Evolutionary conservation across 2,888 invertebrate genomes (phyloP), one percentile per base, ranked within the genome.

Genomic region (Cheilosia variabilis): DNA sequence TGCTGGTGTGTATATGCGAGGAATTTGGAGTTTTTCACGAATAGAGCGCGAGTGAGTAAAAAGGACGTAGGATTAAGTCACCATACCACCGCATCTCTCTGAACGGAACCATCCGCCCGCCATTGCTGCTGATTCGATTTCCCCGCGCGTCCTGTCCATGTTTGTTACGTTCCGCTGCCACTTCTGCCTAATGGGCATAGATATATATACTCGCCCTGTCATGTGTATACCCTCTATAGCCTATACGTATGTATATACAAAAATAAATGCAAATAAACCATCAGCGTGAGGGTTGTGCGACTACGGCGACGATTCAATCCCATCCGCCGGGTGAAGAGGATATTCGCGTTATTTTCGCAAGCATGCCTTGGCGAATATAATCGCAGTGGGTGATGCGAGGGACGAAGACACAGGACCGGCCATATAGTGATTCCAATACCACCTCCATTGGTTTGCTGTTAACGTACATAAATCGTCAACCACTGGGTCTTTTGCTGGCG

Each of bases 311-410:
- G 86, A 76, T 86, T 81, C 86, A 86, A 81, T 86, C 86, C 86
- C 81, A 80, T 86, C 80, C 81, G 66, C 57, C 57, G 72, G 63
- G 65, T 58, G 55, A 58, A 86, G 71, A 86, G 86, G 81, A 86
- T 86, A 86, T 86, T 86, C 81, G 86, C 86, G 86, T 76, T 81
- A 77, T 81, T 86, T 86, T 86, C 76, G 84, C 84, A 76, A 86
- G 41, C 77, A 66, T 76, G 71, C 81, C 62, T 47, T 68, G 81
- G 81, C 81, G 81, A 76, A 86, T 76, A 86, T 81, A 86, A 86
- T 86, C 76, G 69, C 60, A 31, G 41, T 45, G 65, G 68, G 63
- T 62, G 75, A 31, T 31, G 31, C 31, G 31, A 80, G 77, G 81
- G 68, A 68, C 71, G 53, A 82, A 60, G n/a, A 58, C 72, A 72